Base-by-base conservation (phyloP, 2,888 invertebrate species). In the Andrena haemorrhoa region DNA sequence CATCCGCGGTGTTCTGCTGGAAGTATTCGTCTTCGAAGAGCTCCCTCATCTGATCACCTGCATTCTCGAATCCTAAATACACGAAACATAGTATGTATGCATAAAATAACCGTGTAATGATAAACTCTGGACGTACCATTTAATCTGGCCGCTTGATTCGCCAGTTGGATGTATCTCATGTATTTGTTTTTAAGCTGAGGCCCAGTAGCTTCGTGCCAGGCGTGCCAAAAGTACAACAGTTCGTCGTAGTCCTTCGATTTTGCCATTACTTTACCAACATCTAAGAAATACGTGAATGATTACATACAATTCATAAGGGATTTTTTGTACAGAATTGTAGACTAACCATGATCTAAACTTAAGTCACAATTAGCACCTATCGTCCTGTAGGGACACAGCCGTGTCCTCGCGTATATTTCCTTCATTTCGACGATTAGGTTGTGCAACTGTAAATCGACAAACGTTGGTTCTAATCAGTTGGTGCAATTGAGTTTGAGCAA, bases 181-280 rank as follows among this genome's bases (percentile, higher is more conserved):
- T 97, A 98, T 83, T 96, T 95, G 78, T 96, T 96, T 92, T 96
- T 96, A 93, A 98, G 94, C 31, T 96, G 96, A 0, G 96, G 97
- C 0, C 98, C 98, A 0, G 97, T 96, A 76, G 96, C 96, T 79
- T 98, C 97, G 83, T 98, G 95, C 96, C 97, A 98, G 74, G 96
- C 96, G 89, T 95, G 95, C 98, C 98, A 98, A 0, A 97, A 96
- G 88, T 97, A 96, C 23, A 96, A 90, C 63, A 98, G 94, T 90
- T 97, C 97, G 29, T 96, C 96, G 85, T 97, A 97, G 87, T 97
- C 96, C 82, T 96, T 95, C 0, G 97, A 97, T 91, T 96, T 95
- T 0, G 96, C 96, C 94, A 97, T 95, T 51, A 97, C 95, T 79
- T 93, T 91, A n/a, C 91, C 93, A 7, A 95, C 87, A 84, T 95